Evolutionary conservation across 2,113 vertebrate genomes (phyloP).

Genomic region (Cisticola juncidis): DNA sequence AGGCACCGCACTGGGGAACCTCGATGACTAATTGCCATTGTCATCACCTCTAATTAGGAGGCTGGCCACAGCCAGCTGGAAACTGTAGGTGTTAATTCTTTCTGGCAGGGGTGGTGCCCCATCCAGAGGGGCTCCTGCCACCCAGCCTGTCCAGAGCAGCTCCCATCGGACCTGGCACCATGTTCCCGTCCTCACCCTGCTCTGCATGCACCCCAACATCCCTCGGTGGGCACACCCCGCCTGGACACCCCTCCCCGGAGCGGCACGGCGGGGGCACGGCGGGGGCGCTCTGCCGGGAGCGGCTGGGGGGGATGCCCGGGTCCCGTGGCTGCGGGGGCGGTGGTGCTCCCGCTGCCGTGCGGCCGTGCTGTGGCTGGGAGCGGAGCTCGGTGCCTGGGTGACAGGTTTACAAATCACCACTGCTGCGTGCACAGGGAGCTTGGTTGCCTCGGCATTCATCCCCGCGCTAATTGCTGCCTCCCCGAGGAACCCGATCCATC

Average conservation of each 20-base stretch:
- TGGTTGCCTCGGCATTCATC: slow-evolving; percentile 44
- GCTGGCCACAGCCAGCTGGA: not conserved
- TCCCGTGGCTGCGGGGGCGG: accelerated
- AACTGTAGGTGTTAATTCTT: slow-evolving; percentile 5
- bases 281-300: not conserved
- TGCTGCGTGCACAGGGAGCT: slow-evolving; percentile 14
- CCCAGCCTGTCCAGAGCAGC: not conserved
- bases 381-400: not conserved
- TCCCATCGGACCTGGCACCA: not conserved
- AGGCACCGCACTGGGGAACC: accelerated
- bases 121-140: not conserved
- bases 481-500: slow-evolving; percentile 52
- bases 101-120: not conserved
- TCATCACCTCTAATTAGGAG: slow-evolving; percentile 31
- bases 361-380: not conserved
- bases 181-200: not conserved
- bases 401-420: slow-evolving; percentile 65
- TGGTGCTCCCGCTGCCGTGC: not conserved
- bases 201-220: accelerated
- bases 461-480: slow-evolving; percentile 48
- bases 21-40: slow-evolving; percentile 21
- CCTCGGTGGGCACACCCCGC: accelerated
- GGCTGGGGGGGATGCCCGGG: accelerated
- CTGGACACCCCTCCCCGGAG: too few relatives aligned
- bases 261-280: accelerated